Evolutionary conservation across 2,797 vertebrate genomes (phyloP), one percentile per base, ranked within the genome.

Genomic region (Girardinus metallicus): DNA sequence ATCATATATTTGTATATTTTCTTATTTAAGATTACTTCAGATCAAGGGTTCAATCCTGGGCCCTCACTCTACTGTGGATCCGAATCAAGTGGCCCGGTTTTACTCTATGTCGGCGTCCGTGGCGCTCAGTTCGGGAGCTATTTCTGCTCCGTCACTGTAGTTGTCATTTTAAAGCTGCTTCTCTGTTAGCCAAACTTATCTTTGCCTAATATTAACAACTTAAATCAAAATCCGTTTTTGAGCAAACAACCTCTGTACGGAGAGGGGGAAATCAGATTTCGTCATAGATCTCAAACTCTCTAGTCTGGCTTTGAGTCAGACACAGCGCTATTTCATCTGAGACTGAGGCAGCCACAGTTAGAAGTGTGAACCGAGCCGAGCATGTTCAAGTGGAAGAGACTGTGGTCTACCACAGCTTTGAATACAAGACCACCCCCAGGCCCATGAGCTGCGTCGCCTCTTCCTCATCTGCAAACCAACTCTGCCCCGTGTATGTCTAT

Each of bases 401-500:
- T 92, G 91, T 80, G 93, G 92, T 94, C 81, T 85, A 93, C 93
- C 92, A 57, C 93, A 93, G 80, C 81, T 75, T 12, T 78, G 74
- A 82, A 83, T 77, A 80, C 1, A 8, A 91, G 91, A 90, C 91
- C 90, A 82, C 82, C 80, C 78, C 44, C 79, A 64, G 4, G 23
- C 84, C 72, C 68, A 60, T 44, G 46, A 71, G 70, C 62, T 1
- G 0, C 0, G 18, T 44, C 4, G 0, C 39, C 8, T 87, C 57
- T 60, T 76, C 71, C 73, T 13, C 85, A 73, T 84, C 82, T 3
- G 60, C 86, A 79, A 76, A 51, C 62, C 64, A 6, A 3, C 72
- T 10, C 68, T n/a, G 34, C 36, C 46, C 49, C 72, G 26, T 12
- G 2, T 77, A 39, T 66, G 21, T 76, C 70, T 68, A 16, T 86